These are phyloP conservation scores for Acanthosepion lycidas DNA, from an alignment of 2,888 invertebrate genomes.

Conservation along the genomic window DNA sequence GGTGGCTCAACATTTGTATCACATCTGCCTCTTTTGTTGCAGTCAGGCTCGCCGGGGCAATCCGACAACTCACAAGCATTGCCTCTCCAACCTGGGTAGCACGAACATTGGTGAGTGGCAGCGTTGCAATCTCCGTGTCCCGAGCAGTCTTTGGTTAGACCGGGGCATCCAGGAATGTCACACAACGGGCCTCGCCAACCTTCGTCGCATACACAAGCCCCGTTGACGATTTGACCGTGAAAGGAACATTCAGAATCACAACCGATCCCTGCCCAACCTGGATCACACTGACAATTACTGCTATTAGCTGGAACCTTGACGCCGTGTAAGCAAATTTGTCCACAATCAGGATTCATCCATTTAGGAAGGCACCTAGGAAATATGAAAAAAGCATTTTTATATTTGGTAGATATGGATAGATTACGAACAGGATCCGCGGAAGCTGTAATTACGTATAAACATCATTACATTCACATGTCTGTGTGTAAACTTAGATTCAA, in stretches of 20 bases:
- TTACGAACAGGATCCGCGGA: too few species aligned
- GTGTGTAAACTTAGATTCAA: too few species aligned
- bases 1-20: conserved; percentile 56
- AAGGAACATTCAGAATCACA: conserved; percentile 63
- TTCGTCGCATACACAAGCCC: conserved; percentile 59
- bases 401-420: too few species aligned
- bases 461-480: too few species aligned
- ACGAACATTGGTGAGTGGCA: conserved; percentile 59
- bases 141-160: conserved; percentile 58
- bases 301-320: conserved; percentile 57
- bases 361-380: conserved; percentile 55
- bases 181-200: conserved; percentile 65
- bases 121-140: conserved; percentile 64
- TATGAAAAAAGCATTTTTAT: background rate
- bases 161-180: conserved; percentile 64
- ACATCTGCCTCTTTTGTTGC: conserved; percentile 60
- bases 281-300: conserved; percentile 59
- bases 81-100: conserved; percentile 64
- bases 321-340: conserved; percentile 60
- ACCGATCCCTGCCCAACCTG: conserved; percentile 62
- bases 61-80: conserved; percentile 61
- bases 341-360: conserved; percentile 63
- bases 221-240: conserved; percentile 58
- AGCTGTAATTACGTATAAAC: too few species aligned
- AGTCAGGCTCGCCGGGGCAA: conserved; percentile 66